Conservation (phyloP, 1,140 invertebrate species). For the Magallana gigas region DNA sequence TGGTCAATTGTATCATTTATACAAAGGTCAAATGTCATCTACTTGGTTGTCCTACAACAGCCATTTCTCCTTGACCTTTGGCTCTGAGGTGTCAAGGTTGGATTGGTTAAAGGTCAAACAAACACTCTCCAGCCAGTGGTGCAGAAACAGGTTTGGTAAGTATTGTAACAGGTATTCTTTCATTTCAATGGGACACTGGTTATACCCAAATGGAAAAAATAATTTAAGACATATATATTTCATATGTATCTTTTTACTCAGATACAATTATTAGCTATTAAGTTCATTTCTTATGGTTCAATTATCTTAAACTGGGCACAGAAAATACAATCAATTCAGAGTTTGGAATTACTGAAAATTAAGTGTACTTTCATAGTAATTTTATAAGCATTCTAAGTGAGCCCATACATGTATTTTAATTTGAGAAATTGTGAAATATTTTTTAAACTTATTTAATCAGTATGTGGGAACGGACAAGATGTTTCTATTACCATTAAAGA, state of each 20-base stretch:
- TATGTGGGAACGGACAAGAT: background rate
- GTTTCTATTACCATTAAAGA: slow-evolving; percentile 47
- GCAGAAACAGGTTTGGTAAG: slow-evolving; percentile 28
- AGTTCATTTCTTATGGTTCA: background rate
- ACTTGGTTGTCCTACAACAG: background rate
- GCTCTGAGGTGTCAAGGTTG: slow-evolving; percentile 42
- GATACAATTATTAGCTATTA: background rate
- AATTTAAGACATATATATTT: background rate
- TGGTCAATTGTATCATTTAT: slow-evolving; percentile 40
- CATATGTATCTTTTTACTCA: background rate
- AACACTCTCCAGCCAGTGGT: slow-evolving; percentile 20
- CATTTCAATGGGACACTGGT: background rate
- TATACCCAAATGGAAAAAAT: background rate
- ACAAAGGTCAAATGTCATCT: slow-evolving; percentile 27
- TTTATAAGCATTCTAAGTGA: too few species aligned
- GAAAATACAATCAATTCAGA: too few species aligned
- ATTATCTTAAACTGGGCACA: background rate
- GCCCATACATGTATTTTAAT: too few species aligned
- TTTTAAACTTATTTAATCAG: slow-evolving; percentile 2
- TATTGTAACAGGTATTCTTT: background rate
- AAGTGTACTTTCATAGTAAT: too few species aligned
- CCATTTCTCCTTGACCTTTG: slow-evolving; percentile 45
- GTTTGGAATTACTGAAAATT: too few species aligned
- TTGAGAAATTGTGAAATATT: too few species aligned
- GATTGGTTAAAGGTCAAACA: slow-evolving; percentile 41